Evolutionary conservation across 64 coral and sea anemone genomes (phyloP).

Genomic region (Trachythela sp.): DNA sequence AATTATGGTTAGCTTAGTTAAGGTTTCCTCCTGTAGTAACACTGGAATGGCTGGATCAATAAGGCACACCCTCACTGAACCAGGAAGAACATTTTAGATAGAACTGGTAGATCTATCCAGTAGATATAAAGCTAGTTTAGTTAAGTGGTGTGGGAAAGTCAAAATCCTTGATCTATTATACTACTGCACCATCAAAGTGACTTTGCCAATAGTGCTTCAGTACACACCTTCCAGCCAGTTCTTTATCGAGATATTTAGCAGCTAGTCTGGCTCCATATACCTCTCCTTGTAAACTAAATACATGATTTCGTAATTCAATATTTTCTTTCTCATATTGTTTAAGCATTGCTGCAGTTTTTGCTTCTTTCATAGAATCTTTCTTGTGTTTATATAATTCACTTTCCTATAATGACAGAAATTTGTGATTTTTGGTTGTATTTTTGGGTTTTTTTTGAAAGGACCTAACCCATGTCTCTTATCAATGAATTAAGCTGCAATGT

Average conservation of each 20-base stretch:
- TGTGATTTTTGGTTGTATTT: background rate
- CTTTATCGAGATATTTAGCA: slow-evolving; percentile 98
- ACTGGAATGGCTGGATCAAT: too few species aligned
- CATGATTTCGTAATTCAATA: slow-evolving; percentile 75
- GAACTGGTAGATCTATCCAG: background rate
- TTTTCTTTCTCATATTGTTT: slow-evolving; percentile 99
- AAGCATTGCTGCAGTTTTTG: slow-evolving; percentile 65
- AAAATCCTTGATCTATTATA: too few species aligned
- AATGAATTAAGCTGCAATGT: too few species aligned
- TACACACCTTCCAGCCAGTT: slow-evolving; percentile 87
- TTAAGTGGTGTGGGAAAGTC: too few species aligned
- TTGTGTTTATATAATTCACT: slow-evolving; percentile 84
- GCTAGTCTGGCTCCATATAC: slow-evolving; percentile 97
- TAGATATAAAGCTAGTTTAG: too few species aligned
- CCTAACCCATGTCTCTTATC: too few species aligned
- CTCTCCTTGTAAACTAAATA: slow-evolving; percentile 95
- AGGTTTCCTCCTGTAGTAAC: too few species aligned
- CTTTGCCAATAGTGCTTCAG: too few species aligned
- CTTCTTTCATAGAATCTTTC: slow-evolving; percentile 82
- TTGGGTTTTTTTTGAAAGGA: too few species aligned
- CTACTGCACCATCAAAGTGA: too few species aligned
- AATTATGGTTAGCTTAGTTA: too few species aligned
- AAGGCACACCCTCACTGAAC: background rate
- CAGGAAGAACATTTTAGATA: background rate
- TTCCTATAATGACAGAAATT: slow-evolving; percentile 60